Evolutionary conservation across 2,113 vertebrate genomes (phyloP).

Genomic region (Archocentrus centrarchus): DNA sequence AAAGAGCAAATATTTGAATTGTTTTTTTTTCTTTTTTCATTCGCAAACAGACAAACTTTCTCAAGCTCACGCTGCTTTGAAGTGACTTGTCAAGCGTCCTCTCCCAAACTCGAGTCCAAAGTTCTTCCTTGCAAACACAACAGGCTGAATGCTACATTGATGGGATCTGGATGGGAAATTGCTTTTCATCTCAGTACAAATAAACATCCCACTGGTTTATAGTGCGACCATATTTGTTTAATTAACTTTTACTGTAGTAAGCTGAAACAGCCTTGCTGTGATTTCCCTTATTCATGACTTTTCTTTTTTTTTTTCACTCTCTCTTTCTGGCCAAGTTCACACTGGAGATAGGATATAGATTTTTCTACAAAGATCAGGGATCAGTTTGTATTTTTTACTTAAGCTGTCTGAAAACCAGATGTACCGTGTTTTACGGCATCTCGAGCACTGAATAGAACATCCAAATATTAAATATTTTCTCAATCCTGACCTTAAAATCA

Average conservation of each 20-base stretch:
- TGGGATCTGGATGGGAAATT: slow-evolving; percentile 48
- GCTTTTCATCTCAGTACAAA: slow-evolving; percentile 48
- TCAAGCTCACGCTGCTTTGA: slow-evolving; percentile 9
- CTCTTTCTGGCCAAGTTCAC: slow-evolving; percentile 20
- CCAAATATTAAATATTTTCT: slow-evolving; percentile 53
- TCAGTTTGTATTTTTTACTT: slow-evolving; percentile 41
- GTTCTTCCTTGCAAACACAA: slow-evolving; percentile 27
- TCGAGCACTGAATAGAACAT: slow-evolving; percentile 4
- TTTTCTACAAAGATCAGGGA: slow-evolving; percentile 25
- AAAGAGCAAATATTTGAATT: neutral
- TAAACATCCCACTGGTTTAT: slow-evolving; percentile 57
- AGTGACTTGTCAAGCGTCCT: slow-evolving; percentile 1
- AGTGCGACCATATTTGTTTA: slow-evolving; percentile 54
- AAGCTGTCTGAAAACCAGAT: slow-evolving; percentile 28
- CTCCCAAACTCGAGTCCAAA: slow-evolving; percentile 13
- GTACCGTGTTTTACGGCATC: neutral
- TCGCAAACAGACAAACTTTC: neutral
- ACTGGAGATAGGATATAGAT: slow-evolving; percentile 34
- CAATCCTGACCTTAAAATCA: slow-evolving; percentile 33
- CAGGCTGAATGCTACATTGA: slow-evolving; percentile 23
- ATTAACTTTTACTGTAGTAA: slow-evolving; percentile 31
- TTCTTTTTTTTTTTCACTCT: neutral
- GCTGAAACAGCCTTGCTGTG: slow-evolving; percentile 20
- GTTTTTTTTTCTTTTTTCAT: neutral
- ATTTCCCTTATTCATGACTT: slow-evolving; percentile 16